Conservation (phyloP, 2,113 vertebrate species). For the Trinectes maculatus region DNA sequence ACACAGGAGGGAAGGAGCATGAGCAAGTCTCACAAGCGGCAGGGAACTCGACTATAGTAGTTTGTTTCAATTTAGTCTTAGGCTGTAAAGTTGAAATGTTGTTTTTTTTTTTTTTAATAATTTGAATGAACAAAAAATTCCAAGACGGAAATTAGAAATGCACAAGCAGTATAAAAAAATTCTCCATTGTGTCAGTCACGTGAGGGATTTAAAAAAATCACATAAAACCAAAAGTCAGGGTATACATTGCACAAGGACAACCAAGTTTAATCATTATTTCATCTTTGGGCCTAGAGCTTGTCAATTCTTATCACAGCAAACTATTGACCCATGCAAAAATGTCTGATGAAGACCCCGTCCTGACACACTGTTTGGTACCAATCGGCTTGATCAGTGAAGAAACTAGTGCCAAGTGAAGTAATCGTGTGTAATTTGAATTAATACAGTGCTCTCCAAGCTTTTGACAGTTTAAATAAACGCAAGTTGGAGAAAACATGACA, state of each 20-base stretch:
- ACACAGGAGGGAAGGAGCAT: not conserved
- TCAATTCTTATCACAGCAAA: slow-evolving; percentile 23
- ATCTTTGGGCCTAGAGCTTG: not conserved
- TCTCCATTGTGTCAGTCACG: too few relatives aligned
- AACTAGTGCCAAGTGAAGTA: not conserved
- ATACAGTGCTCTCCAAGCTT: not conserved
- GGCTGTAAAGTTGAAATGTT: not conserved
- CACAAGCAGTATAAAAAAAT: not conserved
- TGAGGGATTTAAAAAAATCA: too few relatives aligned
- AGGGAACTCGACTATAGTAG: not conserved
- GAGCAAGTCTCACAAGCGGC: not conserved
- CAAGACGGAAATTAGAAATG: slow-evolving; percentile 3
- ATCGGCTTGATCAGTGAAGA: not conserved
- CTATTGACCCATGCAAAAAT: slow-evolving; percentile 5
- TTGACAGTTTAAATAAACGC: slow-evolving; percentile 19
- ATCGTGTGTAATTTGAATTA: slow-evolving; percentile 14
- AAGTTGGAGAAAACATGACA: not conserved
- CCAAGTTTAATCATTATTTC: slow-evolving; percentile 8
- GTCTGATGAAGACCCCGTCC: not conserved
- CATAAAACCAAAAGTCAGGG: slow-evolving; percentile 1
- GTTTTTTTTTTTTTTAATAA: slow-evolving; percentile 12
- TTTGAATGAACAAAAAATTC: not conserved
- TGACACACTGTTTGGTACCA: slow-evolving; percentile 1
- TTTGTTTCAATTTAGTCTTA: slow-evolving; percentile 7
- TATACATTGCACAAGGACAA: not conserved